These are phyloP conservation scores for Eristalis intricaria DNA, from an alignment of 2,888 invertebrate species.

Conservation along the genomic window DNA sequence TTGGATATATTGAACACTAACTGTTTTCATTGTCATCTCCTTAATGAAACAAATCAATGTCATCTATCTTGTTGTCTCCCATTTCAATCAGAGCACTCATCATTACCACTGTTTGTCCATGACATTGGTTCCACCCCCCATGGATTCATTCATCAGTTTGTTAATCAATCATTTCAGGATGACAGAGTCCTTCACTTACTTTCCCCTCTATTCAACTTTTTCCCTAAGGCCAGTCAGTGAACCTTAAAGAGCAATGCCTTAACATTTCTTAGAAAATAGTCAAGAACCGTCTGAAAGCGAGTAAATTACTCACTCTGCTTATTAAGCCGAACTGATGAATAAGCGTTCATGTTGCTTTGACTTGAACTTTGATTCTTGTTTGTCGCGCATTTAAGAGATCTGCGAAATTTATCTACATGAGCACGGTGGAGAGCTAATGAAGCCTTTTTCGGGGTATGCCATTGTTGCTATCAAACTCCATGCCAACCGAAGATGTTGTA, in stretches of 20 bases:
- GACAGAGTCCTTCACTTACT: neutral
- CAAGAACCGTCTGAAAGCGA: too few relatives aligned
- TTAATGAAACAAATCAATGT: neutral
- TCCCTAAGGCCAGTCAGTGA: neutral
- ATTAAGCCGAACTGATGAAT: too few relatives aligned
- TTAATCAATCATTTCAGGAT: neutral
- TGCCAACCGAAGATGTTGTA: too few relatives aligned
- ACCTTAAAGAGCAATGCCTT: neutral
- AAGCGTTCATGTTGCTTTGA: too few relatives aligned
- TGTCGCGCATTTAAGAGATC: too few relatives aligned
- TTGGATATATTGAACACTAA: too few relatives aligned
- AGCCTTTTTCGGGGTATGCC: too few relatives aligned
- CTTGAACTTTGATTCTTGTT: too few relatives aligned
- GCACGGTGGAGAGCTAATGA: too few relatives aligned
- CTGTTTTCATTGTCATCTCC: neutral
- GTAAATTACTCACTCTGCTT: too few relatives aligned
- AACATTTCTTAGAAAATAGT: neutral
- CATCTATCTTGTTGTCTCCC: neutral
- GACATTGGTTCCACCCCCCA: neutral
- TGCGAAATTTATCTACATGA: too few relatives aligned
- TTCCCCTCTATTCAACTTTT: neutral
- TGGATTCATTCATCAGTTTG: neutral
- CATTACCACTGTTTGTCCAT: neutral
- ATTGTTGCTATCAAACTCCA: too few relatives aligned
- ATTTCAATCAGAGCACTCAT: neutral